These are phyloP conservation scores for Lacerta agilis DNA, from an alignment of 2,797 vertebrate species.

Conservation along the genomic window DNA sequence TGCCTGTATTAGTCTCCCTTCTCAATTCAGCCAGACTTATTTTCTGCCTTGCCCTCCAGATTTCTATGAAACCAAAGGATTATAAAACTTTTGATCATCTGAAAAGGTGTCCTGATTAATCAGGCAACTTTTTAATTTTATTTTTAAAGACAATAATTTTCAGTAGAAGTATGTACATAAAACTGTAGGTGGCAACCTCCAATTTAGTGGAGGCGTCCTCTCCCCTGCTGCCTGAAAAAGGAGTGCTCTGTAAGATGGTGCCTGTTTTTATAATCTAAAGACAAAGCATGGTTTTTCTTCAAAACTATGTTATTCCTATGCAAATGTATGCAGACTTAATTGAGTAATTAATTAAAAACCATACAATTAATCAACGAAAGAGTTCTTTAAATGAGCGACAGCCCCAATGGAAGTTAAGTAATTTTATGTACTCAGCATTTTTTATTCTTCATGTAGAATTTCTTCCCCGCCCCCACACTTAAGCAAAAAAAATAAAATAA, in stretches of 20 bases:
- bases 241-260: neutral
- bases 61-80: neutral
- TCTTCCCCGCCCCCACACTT: neutral
- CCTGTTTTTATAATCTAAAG: neutral
- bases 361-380: neutral
- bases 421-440: neutral
- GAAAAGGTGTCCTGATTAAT: neutral
- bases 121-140: neutral
- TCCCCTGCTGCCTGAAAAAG: neutral
- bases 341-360: neutral
- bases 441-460: neutral
- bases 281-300: neutral
- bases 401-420: neutral
- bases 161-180: neutral
- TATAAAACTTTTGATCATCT: neutral
- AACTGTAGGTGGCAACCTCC: neutral
- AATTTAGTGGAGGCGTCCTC: neutral
- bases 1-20: too few species aligned
- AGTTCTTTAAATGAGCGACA: neutral
- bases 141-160: too few species aligned
- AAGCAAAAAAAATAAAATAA: neutral
- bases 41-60: neutral
- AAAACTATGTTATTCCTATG: neutral
- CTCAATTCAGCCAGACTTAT: too few species aligned
- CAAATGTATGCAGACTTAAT: constrained; percentile 5